Base-by-base conservation (phyloP, 2,888 invertebrate species). In the Drosophila atripex region DNA sequence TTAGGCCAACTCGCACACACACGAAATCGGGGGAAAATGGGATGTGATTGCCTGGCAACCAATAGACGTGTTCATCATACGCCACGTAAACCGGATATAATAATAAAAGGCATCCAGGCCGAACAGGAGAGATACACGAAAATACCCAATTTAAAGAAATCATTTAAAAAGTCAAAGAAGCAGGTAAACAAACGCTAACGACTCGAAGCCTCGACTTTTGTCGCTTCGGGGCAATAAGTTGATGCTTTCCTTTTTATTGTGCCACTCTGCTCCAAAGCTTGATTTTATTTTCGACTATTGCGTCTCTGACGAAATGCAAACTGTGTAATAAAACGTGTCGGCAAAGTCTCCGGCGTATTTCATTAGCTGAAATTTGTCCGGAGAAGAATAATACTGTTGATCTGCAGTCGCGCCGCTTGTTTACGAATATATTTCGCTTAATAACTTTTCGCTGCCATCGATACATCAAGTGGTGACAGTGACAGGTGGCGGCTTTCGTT, bases 51-150 rank as follows among this genome's bases (percentile, higher is more conserved):
- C 50, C 66, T 59, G 54, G 75, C 71, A 82, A 70, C 71, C 73
- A 72, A 76, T 76, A 76, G 75, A 73, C 63, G 58, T 73, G 70
- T 73, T 77, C 72, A 73, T 80, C 80, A 83, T 80, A 71, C 76
- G 71, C 72, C 68, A 70, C 73, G 69, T 80, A 73, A 74, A 53
- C 73, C 83, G 77, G 77, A 80, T 77, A 69, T 69, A 74, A 76
- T 77, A 83, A 79, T 73, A 80, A 78, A 60, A 60, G 47, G 47
- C 60, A 72, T 11, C 51, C 52, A 58, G 28, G 55, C 59, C 46
- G 52, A 66, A 69, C 56, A 57, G 52, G 23, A 18, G 30, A 18
- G 38, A 57, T 53, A 53, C 47, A 45, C 46, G 39, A 46, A 51
- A 52, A 57, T 47, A 35, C 53, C 16, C 12, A 11, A 46, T 47